These are phyloP conservation scores for Dreissena polymorpha DNA, from an alignment of 1,140 invertebrate species.

Conservation along the genomic window DNA sequence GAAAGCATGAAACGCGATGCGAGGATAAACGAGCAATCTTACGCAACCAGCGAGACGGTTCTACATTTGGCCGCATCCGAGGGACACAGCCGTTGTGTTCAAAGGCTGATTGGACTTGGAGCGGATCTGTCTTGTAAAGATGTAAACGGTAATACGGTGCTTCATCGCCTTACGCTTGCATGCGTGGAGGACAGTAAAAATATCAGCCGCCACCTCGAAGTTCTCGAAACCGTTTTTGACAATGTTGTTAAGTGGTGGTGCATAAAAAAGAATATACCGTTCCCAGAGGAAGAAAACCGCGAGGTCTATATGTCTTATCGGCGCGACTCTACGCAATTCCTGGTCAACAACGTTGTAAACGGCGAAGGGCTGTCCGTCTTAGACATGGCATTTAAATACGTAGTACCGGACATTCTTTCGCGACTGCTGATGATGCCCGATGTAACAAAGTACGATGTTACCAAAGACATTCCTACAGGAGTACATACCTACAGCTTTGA, in stretches of 20 bases:
- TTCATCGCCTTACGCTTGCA: conserved; percentile 63
- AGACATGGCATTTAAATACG: conserved; percentile 63
- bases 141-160: conserved; percentile 65
- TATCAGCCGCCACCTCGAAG: conserved; percentile 45
- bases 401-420: conserved; percentile 53
- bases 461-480: neutral
- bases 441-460: conserved; percentile 53
- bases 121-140: conserved; percentile 66
- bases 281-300: conserved; percentile 56
- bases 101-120: conserved; percentile 59
- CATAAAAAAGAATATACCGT: conserved; percentile 45
- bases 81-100: conserved; percentile 56
- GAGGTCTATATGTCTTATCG: conserved; percentile 20
- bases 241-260: conserved; percentile 65
- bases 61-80: conserved; percentile 68
- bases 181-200: conserved; percentile 45
- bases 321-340: conserved; percentile 55
- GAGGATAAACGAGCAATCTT: conserved; percentile 69
- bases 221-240: conserved; percentile 61
- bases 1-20: conserved; percentile 71
- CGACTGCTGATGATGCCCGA: conserved; percentile 57
- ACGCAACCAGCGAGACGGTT: conserved; percentile 58
- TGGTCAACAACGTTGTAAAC: conserved; percentile 61
- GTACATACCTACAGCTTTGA: conserved; percentile 50
- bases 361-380: conserved; percentile 64